Percentiles rank a stretch among this genome's conserved stretches.
phyloP scores from a whole-genome alignment of 2,797 vertebrate species.

The Sebastiscus albofasciatus region DNA sequence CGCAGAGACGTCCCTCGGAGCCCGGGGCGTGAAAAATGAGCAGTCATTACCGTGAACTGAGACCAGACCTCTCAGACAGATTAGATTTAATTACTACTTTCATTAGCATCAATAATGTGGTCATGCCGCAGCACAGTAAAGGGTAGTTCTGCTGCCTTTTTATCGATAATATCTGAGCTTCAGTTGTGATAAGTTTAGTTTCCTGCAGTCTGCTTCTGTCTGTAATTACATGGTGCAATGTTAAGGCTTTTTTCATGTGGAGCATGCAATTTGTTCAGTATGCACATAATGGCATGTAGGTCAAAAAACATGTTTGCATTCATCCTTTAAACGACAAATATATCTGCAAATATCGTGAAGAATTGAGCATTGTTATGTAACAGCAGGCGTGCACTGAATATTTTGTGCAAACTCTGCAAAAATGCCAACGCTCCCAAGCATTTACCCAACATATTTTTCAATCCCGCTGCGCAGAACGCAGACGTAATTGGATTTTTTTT shows the following conservation, averaged over 20 bases:
- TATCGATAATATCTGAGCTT: slow-evolving; percentile 4
- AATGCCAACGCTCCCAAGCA: not conserved
- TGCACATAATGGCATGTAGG: not conserved
- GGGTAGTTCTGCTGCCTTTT: not conserved
- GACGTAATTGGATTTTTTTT: slow-evolving; percentile 48
- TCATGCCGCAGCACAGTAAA: slow-evolving; percentile 35
- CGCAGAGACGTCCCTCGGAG: not conserved
- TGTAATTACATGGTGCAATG: slow-evolving; percentile 1
- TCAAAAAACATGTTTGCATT: not conserved
- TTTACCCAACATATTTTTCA: not conserved
- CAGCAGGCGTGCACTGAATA: not conserved
- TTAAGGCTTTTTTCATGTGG: not conserved
- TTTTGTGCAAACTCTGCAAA: not conserved
- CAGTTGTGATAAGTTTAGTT: not conserved
- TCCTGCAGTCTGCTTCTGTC: slow-evolving; percentile 14
- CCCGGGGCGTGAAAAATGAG: slow-evolving; percentile 53
- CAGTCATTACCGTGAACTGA: slow-evolving; percentile 55
- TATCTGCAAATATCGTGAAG: not conserved
- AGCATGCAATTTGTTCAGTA: not conserved
- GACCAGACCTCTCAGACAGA: slow-evolving; percentile 55
- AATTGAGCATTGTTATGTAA: not conserved
- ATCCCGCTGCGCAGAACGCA: not conserved
- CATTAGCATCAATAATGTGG: slow-evolving; percentile 63
- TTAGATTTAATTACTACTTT: slow-evolving; percentile 73
- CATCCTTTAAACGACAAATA: not conserved